Evolutionary conservation across 64 coral and sea anemone genomes (phyloP).

Genomic region (Montipora efflorescens): DNA sequence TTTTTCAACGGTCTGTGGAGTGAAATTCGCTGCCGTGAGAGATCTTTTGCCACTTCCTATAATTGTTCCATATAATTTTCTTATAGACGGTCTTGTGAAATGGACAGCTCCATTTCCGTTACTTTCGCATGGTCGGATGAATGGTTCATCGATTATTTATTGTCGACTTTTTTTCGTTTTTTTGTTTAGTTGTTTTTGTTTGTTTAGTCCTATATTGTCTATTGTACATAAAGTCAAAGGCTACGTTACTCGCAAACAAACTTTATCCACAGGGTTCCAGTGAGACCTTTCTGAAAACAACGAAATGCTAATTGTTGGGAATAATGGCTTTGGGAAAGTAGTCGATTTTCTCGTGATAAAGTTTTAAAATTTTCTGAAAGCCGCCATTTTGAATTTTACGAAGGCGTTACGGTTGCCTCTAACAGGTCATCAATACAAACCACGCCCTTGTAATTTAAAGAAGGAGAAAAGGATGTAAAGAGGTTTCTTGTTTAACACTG

Average conservation of each 20-base stretch:
- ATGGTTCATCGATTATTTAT: constrained; percentile 17
- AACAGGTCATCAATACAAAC: too few relatives aligned
- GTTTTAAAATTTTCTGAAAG: too few relatives aligned
- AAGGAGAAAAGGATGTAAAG: too few relatives aligned
- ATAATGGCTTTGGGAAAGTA: too few relatives aligned
- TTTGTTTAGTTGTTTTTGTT: background rate
- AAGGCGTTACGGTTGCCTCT: too few relatives aligned
- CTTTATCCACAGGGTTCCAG: background rate
- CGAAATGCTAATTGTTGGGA: too few relatives aligned
- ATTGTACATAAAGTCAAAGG: background rate
- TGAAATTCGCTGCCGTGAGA: background rate
- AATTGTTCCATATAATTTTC: background rate
- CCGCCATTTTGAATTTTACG: too few relatives aligned
- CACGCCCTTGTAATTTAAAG: too few relatives aligned
- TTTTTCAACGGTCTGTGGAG: background rate
- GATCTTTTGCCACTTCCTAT: background rate
- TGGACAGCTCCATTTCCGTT: too few relatives aligned
- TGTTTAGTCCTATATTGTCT: background rate
- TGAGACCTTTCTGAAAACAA: background rate
- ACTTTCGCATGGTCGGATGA: background rate
- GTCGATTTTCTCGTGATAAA: too few relatives aligned
- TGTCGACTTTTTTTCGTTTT: background rate
- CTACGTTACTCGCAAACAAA: background rate
- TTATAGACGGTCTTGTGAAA: too few relatives aligned
- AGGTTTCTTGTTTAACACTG: too few relatives aligned